Evolutionary conservation across 1,140 invertebrate genomes (phyloP).

Genomic region (Radopholus similis): DNA sequence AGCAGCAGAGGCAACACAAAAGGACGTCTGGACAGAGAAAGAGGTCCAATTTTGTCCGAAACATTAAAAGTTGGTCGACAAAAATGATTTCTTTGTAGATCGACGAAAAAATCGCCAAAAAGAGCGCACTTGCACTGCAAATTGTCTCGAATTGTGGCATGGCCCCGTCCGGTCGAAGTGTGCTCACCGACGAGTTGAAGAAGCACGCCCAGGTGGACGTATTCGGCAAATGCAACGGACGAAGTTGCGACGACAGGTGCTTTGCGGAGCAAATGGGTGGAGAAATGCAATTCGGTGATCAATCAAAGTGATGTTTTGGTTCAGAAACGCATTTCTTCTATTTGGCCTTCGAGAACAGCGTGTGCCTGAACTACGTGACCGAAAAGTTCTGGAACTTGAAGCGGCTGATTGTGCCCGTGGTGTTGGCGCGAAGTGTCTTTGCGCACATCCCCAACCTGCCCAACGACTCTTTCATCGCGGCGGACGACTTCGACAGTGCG

Average conservation of each 20-base stretch:
- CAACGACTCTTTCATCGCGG: slow-evolving; percentile 22
- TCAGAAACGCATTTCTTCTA: slow-evolving; percentile 69
- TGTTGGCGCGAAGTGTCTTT: slow-evolving; percentile 8
- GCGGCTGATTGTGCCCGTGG: slow-evolving; percentile 22
- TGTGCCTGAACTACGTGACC: slow-evolving; percentile 50
- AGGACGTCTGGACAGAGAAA: background rate
- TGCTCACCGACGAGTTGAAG: background rate
- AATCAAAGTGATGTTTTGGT: too few species aligned
- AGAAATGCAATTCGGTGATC: too few species aligned
- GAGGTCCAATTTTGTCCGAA: background rate
- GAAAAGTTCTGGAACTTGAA: slow-evolving; percentile 45
- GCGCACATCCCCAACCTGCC: slow-evolving; percentile 1
- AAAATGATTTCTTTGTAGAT: too few species aligned
- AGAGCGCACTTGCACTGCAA: slow-evolving; percentile 3
- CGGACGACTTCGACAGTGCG: slow-evolving; percentile 17
- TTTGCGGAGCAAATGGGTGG: background rate
- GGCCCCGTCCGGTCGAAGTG: background rate
- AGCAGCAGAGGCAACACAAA: background rate
- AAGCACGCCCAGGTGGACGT: background rate
- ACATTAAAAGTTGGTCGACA: too few species aligned
- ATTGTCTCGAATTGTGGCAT: background rate
- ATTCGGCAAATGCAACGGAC: background rate
- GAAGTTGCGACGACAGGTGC: background rate
- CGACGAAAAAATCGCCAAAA: background rate
- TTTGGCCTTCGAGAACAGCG: slow-evolving; percentile 70